These are phyloP conservation scores for Heterotis niloticus DNA, from an alignment of 2,113 vertebrate species.

Conservation along the genomic window DNA sequence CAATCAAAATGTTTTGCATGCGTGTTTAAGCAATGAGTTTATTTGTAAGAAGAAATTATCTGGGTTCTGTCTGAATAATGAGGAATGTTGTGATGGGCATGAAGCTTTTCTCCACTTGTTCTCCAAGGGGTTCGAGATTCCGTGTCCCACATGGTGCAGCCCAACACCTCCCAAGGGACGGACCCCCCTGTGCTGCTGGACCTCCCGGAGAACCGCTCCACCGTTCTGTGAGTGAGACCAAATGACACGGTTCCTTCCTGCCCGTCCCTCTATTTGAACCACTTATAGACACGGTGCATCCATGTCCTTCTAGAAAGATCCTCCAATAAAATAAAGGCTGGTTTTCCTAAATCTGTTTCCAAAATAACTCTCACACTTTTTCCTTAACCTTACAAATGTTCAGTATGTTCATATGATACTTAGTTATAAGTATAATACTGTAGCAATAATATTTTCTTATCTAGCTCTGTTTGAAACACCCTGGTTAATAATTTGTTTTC, in stretches of 20 bases:
- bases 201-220: constrained; percentile 62
- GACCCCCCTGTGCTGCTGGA: constrained; percentile 64
- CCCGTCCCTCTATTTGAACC: background rate
- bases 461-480: too few species aligned
- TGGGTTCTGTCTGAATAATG: background rate
- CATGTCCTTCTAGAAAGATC: too few species aligned
- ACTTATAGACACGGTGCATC: background rate
- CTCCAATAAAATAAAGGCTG: background rate
- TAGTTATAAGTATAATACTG: too few species aligned
- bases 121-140: constrained; percentile 70
- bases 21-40: background rate
- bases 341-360: background rate
- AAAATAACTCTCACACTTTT: too few species aligned
- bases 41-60: background rate
- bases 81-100: background rate
- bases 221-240: constrained; percentile 56
- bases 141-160: constrained; percentile 66
- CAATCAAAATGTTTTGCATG: background rate
- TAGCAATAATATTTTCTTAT: too few species aligned
- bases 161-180: constrained; percentile 45
- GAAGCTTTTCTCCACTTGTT: background rate
- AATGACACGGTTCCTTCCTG: constrained; percentile 12
- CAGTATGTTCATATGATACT: too few species aligned
- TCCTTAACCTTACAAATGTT: too few species aligned
- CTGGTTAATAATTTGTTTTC: too few species aligned